Evolutionary conservation across 2,888 invertebrate species (phyloP).

Genomic region (Poecilus cupreus): DNA sequence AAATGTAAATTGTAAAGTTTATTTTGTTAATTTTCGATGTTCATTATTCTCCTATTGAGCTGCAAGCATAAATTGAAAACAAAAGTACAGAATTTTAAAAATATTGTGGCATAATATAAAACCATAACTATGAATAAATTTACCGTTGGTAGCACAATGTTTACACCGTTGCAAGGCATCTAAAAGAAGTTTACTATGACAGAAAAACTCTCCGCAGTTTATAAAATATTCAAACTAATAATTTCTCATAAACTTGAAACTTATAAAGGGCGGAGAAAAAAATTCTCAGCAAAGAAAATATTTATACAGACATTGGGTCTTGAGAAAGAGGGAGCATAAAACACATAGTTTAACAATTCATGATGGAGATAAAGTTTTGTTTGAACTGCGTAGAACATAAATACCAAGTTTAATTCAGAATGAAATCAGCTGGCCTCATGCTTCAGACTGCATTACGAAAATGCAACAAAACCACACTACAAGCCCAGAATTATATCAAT

Average conservation of each 20-base stretch:
- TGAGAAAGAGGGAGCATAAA: slow-evolving; percentile 34
- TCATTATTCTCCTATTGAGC: not conserved
- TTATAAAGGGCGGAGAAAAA: slow-evolving; percentile 34
- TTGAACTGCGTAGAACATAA: slow-evolving; percentile 35
- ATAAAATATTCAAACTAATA: slow-evolving; percentile 56
- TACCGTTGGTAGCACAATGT: not conserved
- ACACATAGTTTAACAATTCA: slow-evolving; percentile 53
- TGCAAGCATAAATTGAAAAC: not conserved
- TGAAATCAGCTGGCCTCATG: not conserved
- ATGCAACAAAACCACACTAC: too few relatives aligned
- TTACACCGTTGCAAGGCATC: not conserved
- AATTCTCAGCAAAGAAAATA: slow-evolving; percentile 46
- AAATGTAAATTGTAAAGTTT: too few relatives aligned
- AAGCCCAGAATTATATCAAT: too few relatives aligned
- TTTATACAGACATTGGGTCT: slow-evolving; percentile 34
- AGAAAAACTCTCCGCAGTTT: slow-evolving; percentile 40
- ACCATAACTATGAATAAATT: slow-evolving; percentile 24
- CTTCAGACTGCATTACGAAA: not conserved
- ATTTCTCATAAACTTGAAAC: slow-evolving; percentile 53
- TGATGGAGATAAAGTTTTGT: slow-evolving; percentile 36
- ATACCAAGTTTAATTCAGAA: slow-evolving; percentile 32
- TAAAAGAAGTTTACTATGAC: slow-evolving; percentile 24
- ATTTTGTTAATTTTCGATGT: not conserved
- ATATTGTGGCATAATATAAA: slow-evolving; percentile 8
- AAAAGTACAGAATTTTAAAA: slow-evolving; percentile 1